Base-by-base conservation (phyloP, 1,140 invertebrate species). In the Leptinotarsa defecta region DNA sequence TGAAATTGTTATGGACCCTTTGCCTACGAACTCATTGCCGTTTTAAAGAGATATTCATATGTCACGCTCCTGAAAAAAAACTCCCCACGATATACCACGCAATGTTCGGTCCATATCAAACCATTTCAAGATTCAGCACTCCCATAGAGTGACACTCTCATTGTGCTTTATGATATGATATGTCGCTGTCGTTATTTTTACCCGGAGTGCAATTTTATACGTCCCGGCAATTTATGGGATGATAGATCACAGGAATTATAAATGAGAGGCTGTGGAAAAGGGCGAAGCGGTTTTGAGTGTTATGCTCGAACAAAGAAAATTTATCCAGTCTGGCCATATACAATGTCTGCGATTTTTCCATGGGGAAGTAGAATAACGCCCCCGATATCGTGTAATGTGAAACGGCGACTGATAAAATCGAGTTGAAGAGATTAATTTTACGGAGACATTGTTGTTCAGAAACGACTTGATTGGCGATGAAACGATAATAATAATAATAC, bases 41-140 rank as follows among this genome's bases (percentile, higher is more conserved):
- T 57, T 57, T n/a, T n/a, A 17, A 57, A 57, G 52, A 57, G 13
- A 57, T 57, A 57, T 57, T n/a, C 52, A 57, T 57, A 57, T 57
- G 52, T 57, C 52, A 57, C 17, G 5, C 15, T 17, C n/a, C 4
- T 17, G n/a, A 57, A 57, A 17, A 57, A 57, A 57, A 57, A 5
- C 4, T 2, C 52, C 4, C 52, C 52, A 57, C 17, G n/a, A 57
- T n/a, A 57, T 57, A 57, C 52, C 52, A 57, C 52, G 52, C 52
- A 57, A 57, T 0, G 52, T 57, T 57, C 52, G 52, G 52, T 57
- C n/a, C 52, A 19, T 15, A 57, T 57, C 52, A 57, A 57, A n/a
- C 52, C 52, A 57, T 57, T 57, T 57, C 52, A 57, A 57, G 52
- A 57, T 57, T 57, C 52, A 57, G 52, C 52, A 57, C 52, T 57